Evolutionary conservation across 2,797 vertebrate genomes (phyloP), one percentile per base, ranked within the genome.

Genomic region (Melanotaenia boesemani): DNA sequence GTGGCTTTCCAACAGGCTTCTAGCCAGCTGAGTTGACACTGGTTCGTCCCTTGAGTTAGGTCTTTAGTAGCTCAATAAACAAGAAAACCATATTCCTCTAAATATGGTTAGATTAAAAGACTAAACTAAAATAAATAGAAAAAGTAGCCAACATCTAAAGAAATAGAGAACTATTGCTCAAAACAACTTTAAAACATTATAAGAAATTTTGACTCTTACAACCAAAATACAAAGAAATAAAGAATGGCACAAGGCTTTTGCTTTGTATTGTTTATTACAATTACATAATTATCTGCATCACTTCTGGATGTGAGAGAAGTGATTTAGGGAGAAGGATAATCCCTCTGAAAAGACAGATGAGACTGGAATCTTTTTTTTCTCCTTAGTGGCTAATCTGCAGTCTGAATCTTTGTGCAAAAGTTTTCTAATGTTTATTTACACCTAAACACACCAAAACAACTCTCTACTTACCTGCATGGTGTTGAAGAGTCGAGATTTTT

Each of bases 381-480:
- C 22, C 48, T 24, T n/a, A 54, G 12, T 22, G 10, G 5, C 2
- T 6, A 54, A 24, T 54, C 22, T 24, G 50, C 22, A 5, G 22
- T 52, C 26, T 13, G 12, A 55, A 6, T 13, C 24, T 55, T 55
- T 55, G 26, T 26, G 12, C n/a, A 1, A 24, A 55, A 26, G 11
- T 55, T 26, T 26, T 28, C 5, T 55, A 22, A 55, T n/a, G 22
- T 26, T 34, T n/a, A 28, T 11, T 15, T 52, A 24, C 48, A 52
- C n/a, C 11, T 6, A 2, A 5, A 28, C 22, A 52, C 24, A 50
- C 55, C 66, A 4, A 32, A 65, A 59, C 36, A 64, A 7, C 3
- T 20, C 30, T 22, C 16, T 28, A 62, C 65, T 20, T 77, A 96
- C 95, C 95, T 95, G 95, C 95, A 96, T 96, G 82, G 83, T 93